These are phyloP conservation scores for Oscheius onirici DNA, from an alignment of 2,888 invertebrate species.

Conservation along the genomic window DNA sequence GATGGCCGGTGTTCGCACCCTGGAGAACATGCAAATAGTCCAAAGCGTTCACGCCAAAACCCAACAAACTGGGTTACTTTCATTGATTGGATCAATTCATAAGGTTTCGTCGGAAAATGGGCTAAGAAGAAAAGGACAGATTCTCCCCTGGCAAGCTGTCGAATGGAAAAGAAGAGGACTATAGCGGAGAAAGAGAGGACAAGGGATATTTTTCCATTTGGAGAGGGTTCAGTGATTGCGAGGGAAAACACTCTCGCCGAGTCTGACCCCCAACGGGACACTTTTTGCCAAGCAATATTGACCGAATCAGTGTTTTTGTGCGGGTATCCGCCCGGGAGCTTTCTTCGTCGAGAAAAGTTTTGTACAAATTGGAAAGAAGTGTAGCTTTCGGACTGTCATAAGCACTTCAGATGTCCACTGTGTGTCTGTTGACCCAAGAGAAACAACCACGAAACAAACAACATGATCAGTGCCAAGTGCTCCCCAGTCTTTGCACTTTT, in stretches of 20 bases:
- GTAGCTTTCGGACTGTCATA: constrained; percentile 24
- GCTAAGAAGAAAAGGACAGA: too few relatives aligned
- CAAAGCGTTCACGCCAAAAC: constrained; percentile 13
- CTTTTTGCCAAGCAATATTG: constrained; percentile 7
- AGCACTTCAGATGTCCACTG: constrained; percentile 1
- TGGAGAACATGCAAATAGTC: constrained; percentile 30
- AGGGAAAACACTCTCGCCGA: constrained; percentile 5
- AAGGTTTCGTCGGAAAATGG: too few relatives aligned
- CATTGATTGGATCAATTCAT: too few relatives aligned
- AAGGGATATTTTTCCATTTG: constrained; percentile 21
- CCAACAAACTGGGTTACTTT: background rate
- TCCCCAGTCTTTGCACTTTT: too few relatives aligned
- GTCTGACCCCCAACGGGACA: too few relatives aligned
- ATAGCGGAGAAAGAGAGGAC: background rate
- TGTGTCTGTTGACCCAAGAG: constrained; percentile 15
- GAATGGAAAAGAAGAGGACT: background rate
- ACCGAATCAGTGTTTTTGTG: constrained; percentile 12
- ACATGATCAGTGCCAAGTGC: background rate
- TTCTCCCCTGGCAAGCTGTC: too few relatives aligned
- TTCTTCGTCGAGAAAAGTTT: too few relatives aligned
- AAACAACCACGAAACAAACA: constrained; percentile 30
- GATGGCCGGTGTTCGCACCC: constrained; percentile 32
- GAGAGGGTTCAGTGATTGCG: constrained; percentile 26
- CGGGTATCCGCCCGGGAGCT: background rate
- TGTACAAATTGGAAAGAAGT: background rate